Evolutionary conservation across 2,113 vertebrate genomes (phyloP).

Genomic region (Poeciliopsis prolifica): DNA sequence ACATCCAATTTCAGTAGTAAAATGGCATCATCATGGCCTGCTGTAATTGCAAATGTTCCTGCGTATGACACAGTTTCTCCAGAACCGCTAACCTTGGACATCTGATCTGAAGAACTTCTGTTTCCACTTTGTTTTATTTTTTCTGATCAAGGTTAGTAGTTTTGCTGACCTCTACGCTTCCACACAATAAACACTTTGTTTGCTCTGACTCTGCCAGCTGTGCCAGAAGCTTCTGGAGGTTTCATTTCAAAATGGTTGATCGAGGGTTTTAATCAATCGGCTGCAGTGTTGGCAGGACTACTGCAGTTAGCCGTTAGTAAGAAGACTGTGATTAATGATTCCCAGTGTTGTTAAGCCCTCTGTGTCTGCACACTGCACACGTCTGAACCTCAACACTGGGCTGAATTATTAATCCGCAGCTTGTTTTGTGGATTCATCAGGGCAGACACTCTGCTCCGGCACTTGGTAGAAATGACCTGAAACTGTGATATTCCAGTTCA

Average conservation of each 20-base stretch:
- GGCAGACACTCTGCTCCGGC: conserved; percentile 13
- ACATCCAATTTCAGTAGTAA: conserved; percentile 41
- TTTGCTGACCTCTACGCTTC: conserved; percentile 46
- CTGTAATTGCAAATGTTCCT: conserved; percentile 58
- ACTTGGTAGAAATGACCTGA: conserved; percentile 34
- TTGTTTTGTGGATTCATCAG: conserved; percentile 50
- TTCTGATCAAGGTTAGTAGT: conserved; percentile 70
- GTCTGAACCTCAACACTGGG: not conserved
- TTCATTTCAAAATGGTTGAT: conserved; percentile 39
- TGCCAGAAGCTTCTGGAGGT: not conserved
- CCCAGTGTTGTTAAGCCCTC: conserved; percentile 29
- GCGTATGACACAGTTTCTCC: conserved; percentile 43
- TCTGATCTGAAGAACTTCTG: conserved; percentile 24
- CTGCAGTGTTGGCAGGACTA: not conserved
- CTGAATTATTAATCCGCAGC: conserved; percentile 52
- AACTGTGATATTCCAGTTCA: conserved; percentile 17
- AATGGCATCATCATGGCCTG: conserved; percentile 40
- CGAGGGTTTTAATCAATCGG: conserved; percentile 31
- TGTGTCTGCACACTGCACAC: conserved; percentile 24
- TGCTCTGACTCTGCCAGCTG: not conserved
- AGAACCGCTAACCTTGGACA: conserved; percentile 59
- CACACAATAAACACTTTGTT: conserved; percentile 10
- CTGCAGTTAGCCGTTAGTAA: not conserved
- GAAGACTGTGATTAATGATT: conserved; percentile 34
- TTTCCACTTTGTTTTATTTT: conserved; percentile 35